Conservation (phyloP, 2,797 vertebrate species). For the Syngnathus acus region DNA sequence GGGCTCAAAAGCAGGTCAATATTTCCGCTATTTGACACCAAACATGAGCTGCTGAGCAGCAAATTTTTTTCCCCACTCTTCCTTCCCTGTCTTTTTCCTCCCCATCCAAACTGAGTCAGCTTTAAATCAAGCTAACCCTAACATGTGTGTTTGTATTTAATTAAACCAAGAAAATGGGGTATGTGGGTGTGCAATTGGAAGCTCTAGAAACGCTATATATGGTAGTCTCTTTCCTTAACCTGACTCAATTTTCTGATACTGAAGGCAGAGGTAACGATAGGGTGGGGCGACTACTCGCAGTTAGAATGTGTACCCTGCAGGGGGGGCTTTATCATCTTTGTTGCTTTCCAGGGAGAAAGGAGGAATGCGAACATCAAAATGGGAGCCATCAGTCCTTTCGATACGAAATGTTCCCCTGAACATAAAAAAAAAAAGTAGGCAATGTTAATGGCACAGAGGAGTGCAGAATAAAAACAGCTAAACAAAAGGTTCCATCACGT, state of each 20-base stretch:
- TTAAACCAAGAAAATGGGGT: not conserved
- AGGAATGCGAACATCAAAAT: constrained; percentile 96
- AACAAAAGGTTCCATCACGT: not conserved
- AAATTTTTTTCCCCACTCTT: not conserved
- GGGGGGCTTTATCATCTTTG: constrained; percentile 73
- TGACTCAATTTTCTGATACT: constrained; percentile 15
- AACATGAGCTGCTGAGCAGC: constrained; percentile 12
- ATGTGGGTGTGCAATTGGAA: constrained; percentile 13
- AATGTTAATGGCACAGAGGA: not conserved
- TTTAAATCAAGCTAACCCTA: not conserved
- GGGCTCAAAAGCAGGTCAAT: constrained; percentile 9
- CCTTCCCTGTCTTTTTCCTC: constrained; percentile 4
- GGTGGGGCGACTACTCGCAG: constrained; percentile 3
- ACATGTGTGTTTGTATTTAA: constrained; percentile 1
- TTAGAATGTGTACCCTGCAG: constrained; percentile 71
- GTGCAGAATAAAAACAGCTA: not conserved
- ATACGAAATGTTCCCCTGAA: constrained; percentile 95
- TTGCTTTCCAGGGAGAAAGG: constrained; percentile 98
- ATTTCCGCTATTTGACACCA: constrained; percentile 14
- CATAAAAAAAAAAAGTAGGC: constrained; percentile 2
- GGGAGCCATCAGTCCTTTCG: constrained; percentile 91
- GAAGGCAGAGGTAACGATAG: constrained; percentile 25
- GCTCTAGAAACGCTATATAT: constrained; percentile 10
- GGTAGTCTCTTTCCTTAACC: constrained; percentile 17
- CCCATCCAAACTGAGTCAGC: not conserved